A percentile compares a stretch with the other conserved stretches of the same genome.
These are phyloP conservation scores for Hydraecia micacea DNA, from an alignment of 2,888 invertebrate species.

Conservation along the genomic window DNA sequence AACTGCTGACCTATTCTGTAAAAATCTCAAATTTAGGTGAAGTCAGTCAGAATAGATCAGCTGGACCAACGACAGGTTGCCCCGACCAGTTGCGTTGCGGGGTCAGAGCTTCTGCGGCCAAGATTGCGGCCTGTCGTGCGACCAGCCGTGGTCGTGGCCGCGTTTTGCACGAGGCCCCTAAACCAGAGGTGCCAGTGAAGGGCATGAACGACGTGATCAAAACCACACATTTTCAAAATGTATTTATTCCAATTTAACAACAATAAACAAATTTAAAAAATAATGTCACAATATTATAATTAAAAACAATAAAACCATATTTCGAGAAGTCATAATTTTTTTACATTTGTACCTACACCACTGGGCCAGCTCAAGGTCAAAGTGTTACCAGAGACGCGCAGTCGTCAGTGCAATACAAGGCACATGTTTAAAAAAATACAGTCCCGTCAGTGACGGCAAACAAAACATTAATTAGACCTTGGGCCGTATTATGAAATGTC, in stretches of 20 bases:
- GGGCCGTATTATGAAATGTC: not conserved
- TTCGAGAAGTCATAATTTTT: not conserved
- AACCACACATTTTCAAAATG: not conserved
- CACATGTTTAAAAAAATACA: not conserved
- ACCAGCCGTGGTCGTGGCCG: not conserved
- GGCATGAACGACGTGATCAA: not conserved
- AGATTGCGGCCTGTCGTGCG: not conserved
- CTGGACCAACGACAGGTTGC: too few species aligned
- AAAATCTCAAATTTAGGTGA: too few species aligned
- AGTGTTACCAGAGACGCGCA: not conserved
- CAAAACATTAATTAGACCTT: not conserved
- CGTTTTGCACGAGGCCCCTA: not conserved
- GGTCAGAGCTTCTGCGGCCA: not conserved
- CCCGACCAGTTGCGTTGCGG: not conserved
- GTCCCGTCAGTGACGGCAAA: not conserved
- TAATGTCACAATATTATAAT: not conserved
- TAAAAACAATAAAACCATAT: not conserved
- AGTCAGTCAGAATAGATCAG: too few species aligned
- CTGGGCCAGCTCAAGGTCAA: not conserved
- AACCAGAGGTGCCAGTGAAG: not conserved
- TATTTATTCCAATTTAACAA: conserved; percentile 17
- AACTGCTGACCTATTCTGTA: too few species aligned
- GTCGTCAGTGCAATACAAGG: not conserved
- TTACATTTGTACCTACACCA: too few species aligned
- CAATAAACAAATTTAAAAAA: not conserved